Conservation (phyloP, 37 sponge, comb jelly and placozoan species). For the Cladorhizidae sp. region DNA sequence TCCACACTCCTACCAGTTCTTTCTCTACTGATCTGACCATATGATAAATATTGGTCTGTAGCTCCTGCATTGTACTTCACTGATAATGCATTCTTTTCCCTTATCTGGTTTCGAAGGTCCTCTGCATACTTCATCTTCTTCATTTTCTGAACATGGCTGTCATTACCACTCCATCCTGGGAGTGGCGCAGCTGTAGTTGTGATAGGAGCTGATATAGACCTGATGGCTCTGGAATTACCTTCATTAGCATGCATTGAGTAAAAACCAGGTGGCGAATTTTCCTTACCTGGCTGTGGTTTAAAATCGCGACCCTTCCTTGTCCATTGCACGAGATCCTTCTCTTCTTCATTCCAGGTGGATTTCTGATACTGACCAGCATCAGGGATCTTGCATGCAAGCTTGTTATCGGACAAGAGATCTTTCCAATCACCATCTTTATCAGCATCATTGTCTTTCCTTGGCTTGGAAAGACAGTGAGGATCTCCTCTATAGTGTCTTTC, state of each 20-base stretch:
- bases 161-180: slow-evolving; percentile 11
- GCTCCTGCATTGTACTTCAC: not conserved
- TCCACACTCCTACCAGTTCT: not conserved
- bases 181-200: not conserved
- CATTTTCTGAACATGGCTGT: slow-evolving; percentile 18
- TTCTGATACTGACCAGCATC: not conserved
- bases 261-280: not conserved
- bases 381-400: not conserved
- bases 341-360: slow-evolving; percentile 61
- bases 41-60: not conserved
- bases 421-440: too few species aligned
- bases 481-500: slow-evolving; percentile 7
- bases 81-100: slow-evolving; percentile 25
- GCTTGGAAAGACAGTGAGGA: not conserved
- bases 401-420: not conserved
- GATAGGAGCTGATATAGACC: slow-evolving; percentile 60
- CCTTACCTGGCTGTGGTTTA: not conserved
- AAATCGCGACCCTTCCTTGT: not conserved
- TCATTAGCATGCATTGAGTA: not conserved
- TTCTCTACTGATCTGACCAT: too few species aligned
- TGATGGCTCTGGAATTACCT: not conserved
- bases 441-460: not conserved
- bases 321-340: slow-evolving; percentile 51
- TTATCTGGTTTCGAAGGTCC: slow-evolving; percentile 66
- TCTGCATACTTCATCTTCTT: slow-evolving; percentile 62